Evolutionary conservation across 2,888 invertebrate genomes (phyloP).

Genomic region (Euphydryas editha): DNA sequence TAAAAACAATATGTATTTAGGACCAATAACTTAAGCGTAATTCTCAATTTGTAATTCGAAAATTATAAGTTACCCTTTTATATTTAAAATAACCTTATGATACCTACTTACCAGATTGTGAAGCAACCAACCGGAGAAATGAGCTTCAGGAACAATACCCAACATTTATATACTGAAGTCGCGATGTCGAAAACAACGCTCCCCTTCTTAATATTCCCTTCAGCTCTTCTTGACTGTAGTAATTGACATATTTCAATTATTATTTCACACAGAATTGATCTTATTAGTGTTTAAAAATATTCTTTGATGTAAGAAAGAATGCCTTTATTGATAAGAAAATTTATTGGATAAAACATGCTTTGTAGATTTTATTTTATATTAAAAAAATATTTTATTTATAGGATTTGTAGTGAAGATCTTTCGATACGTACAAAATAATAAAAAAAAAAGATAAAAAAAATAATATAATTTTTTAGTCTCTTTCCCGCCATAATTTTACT

Average conservation of each 20-base stretch:
- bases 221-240: constrained; percentile 59
- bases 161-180: constrained; percentile 62
- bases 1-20: too few species aligned
- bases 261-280: constrained; percentile 58
- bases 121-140: constrained; percentile 49
- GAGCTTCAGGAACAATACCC: constrained; percentile 47
- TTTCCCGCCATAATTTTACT: constrained; percentile 20
- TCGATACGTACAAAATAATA: background rate
- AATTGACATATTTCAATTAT: constrained; percentile 80
- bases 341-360: background rate
- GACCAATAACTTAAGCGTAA: too few species aligned
- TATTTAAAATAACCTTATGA: background rate
- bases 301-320: constrained; percentile 20
- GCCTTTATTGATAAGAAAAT: constrained; percentile 11
- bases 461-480: too few species aligned
- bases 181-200: constrained; percentile 61
- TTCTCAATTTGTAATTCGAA: background rate
- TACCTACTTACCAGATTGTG: constrained; percentile 40
- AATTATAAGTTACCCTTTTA: too few species aligned
- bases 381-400: background rate
- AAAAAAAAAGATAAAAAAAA: background rate
- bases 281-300: constrained; percentile 49
- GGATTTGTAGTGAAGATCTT: background rate
- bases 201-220: constrained; percentile 81
- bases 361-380: constrained; percentile 34